These are phyloP conservation scores for Leuciscus idus DNA, from an alignment of 2,113 vertebrate species.

Conservation along the genomic window DNA sequence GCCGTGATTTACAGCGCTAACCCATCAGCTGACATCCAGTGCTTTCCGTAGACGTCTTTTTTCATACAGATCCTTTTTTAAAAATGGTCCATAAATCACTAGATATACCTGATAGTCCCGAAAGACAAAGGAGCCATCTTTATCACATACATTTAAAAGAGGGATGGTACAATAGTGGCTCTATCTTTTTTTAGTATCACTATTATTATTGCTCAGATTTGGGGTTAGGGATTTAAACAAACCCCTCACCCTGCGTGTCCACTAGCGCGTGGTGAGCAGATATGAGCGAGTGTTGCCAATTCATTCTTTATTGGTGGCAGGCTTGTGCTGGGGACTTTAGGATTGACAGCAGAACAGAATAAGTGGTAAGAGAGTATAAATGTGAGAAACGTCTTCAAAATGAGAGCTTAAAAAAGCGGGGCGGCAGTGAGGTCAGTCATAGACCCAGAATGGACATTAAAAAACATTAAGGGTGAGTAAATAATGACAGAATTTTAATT, in stretches of 20 bases:
- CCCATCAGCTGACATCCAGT: not conserved
- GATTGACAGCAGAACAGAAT: not conserved
- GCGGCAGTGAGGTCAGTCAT: not conserved
- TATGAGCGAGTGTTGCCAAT: conserved; percentile 11
- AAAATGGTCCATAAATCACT: not conserved
- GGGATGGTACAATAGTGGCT: not conserved
- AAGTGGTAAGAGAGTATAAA: not conserved
- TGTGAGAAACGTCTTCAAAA: not conserved
- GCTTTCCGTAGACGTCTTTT: not conserved
- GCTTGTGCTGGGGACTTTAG: not conserved
- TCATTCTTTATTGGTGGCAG: not conserved
- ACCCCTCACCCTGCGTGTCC: not conserved
- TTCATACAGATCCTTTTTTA: not conserved
- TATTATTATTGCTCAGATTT: not conserved
- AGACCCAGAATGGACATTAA: not conserved
- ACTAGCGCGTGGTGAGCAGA: not conserved
- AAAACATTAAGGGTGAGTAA: not conserved
- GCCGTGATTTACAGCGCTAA: conserved; percentile 13
- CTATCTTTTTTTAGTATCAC: conserved; percentile 5
- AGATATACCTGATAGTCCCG: not conserved
- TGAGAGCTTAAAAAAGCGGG: not conserved
- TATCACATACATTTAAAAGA: not conserved
- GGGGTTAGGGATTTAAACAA: conserved; percentile 12
- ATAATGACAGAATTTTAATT: not conserved
- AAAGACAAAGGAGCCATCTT: not conserved